phyloP scores from a whole-genome alignment of 2,888 invertebrate genomes.

The Calephelis perditalis region DNA sequence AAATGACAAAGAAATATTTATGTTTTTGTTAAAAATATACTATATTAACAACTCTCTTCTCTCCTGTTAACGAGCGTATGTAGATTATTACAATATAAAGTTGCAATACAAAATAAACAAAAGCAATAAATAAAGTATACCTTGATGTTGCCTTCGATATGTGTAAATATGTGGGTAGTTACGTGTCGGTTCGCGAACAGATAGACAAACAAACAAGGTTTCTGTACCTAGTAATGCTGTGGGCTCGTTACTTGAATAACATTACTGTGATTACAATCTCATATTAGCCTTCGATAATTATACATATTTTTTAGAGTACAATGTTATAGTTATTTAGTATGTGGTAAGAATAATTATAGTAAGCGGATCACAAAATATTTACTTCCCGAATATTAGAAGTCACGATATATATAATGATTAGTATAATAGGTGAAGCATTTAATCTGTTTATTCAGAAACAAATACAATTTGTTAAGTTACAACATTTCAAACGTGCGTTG shows the following conservation, averaged over 20 bases:
- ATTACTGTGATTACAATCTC: constrained; percentile 77
- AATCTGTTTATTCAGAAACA: constrained; percentile 61
- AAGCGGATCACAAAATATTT: constrained; percentile 77
- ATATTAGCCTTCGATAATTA: constrained; percentile 78
- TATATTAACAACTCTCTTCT: too few species aligned
- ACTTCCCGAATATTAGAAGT: constrained; percentile 68
- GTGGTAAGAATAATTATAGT: constrained; percentile 59
- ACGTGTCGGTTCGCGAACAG: constrained; percentile 48
- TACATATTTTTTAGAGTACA: constrained; percentile 79
- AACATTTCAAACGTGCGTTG: constrained; percentile 31
- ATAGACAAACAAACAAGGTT: constrained; percentile 34
- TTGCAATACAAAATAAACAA: constrained; percentile 72
- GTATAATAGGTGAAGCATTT: constrained; percentile 71
- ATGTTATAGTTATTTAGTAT: constrained; percentile 77
- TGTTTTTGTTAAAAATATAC: too few species aligned
- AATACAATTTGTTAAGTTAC: constrained; percentile 48
- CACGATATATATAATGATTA: constrained; percentile 67
- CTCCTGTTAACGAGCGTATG: too few species aligned
- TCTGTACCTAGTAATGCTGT: constrained; percentile 26
- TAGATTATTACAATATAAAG: too few species aligned
- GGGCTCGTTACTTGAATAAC: constrained; percentile 75
- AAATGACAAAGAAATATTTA: constrained; percentile 52
- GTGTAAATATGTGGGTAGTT: constrained; percentile 62
- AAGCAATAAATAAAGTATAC: constrained; percentile 79
- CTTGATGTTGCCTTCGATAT: constrained; percentile 74